Evolutionary conservation across 1,140 invertebrate species (phyloP).

Genomic region (Apis dorsata): DNA sequence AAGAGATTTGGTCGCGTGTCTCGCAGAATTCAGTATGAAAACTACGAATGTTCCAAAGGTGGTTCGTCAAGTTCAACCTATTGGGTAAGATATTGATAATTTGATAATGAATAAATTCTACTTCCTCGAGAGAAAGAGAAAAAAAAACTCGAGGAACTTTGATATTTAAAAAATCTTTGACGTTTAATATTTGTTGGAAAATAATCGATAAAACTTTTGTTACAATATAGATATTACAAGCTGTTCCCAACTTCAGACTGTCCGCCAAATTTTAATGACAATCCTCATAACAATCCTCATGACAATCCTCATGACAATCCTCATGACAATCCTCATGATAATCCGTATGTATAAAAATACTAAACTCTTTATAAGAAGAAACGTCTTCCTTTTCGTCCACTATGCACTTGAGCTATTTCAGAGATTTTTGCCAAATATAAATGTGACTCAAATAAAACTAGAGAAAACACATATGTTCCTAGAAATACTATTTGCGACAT

Average conservation of each 20-base stretch:
- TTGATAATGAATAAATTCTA: neutral
- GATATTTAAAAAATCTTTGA: too few species aligned
- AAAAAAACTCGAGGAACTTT: too few species aligned
- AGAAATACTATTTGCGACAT: neutral
- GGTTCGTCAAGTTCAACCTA: constrained; percentile 5
- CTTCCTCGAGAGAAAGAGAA: too few species aligned
- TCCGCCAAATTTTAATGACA: too few species aligned
- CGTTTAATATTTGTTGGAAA: too few species aligned
- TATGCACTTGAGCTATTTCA: neutral
- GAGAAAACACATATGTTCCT: neutral
- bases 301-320: too few species aligned
- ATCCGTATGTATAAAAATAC: neutral
- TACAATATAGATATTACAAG: too few species aligned
- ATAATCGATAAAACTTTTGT: too few species aligned
- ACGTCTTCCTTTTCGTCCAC: rapidly evolving
- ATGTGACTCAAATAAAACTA: neutral
- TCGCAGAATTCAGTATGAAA: constrained; percentile 3
- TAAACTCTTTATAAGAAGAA: neutral
- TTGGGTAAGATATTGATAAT: constrained; percentile 8
- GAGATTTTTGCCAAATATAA: neutral
- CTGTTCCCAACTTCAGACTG: too few species aligned
- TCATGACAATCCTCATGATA: too few species aligned
- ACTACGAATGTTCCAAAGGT: constrained; percentile 11
- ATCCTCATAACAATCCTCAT: too few species aligned
- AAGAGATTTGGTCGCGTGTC: constrained; percentile 25